phyloP scores from a whole-genome alignment of 2,797 vertebrate genomes.

The Amblyraja radiata region DNA sequence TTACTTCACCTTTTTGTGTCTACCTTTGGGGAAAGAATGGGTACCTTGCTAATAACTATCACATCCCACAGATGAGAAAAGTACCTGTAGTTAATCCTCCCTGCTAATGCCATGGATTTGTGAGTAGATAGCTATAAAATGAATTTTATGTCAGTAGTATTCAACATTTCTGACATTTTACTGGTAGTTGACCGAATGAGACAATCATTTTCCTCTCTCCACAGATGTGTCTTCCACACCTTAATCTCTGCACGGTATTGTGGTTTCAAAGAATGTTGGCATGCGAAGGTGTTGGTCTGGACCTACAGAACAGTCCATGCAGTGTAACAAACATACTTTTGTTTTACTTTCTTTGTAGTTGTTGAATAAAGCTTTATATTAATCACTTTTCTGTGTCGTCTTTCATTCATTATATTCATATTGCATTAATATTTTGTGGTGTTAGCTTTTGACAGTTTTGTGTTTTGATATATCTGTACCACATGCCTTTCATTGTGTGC shows the following conservation, averaged over 20 bases:
- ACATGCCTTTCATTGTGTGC: not conserved
- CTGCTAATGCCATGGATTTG: not conserved
- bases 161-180: not conserved
- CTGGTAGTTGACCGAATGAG: not conserved
- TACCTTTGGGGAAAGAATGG: too few species aligned
- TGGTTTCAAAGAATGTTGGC: not conserved
- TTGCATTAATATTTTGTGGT: not conserved
- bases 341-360: not conserved
- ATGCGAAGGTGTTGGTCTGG: not conserved
- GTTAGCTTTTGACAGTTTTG: not conserved
- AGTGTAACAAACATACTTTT: constrained; percentile 9
- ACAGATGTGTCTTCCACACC: not conserved
- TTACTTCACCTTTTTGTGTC: too few species aligned
- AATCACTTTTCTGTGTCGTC: constrained; percentile 25
- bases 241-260: not conserved
- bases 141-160: not conserved
- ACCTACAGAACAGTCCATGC: not conserved
- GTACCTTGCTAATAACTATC: too few species aligned
- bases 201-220: not conserved
- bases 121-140: not conserved
- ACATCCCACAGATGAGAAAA: too few species aligned
- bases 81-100: not conserved
- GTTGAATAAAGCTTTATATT: constrained; percentile 8
- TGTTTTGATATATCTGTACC: constrained; percentile 15
- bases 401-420: not conserved